These are phyloP conservation scores for Pseudomyrmex gracilis DNA, from an alignment of 1,140 invertebrate genomes.

Conservation along the genomic window DNA sequence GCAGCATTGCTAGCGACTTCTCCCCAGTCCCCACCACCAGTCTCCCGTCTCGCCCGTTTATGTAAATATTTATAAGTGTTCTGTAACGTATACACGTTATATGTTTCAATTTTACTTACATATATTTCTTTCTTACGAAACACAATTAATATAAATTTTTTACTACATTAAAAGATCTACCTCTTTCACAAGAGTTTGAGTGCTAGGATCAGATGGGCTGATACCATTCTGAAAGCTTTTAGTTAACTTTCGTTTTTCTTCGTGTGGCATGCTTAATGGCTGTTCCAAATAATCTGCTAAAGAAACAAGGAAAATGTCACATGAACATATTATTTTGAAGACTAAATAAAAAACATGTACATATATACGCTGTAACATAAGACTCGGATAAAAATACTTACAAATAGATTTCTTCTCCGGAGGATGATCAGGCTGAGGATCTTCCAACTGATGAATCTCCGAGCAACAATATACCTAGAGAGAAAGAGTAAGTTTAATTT, in stretches of 20 bases:
- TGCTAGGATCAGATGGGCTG: conserved; percentile 82
- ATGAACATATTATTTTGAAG: neutral
- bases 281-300: conserved; percentile 83
- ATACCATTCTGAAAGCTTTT: conserved; percentile 83
- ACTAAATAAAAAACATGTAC: neutral
- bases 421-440: conserved; percentile 80
- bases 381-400: conserved; percentile 67
- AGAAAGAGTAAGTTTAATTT: conserved; percentile 24
- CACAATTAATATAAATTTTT: neutral
- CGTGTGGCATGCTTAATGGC: conserved; percentile 78
- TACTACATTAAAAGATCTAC: conserved; percentile 62
- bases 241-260: conserved; percentile 81
- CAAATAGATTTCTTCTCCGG: conserved; percentile 82
- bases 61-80: conserved; percentile 82
- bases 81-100: conserved; percentile 38
- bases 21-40: conserved; percentile 79
- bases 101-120: neutral
- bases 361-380: neutral
- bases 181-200: conserved; percentile 83
- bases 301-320: conserved; percentile 36
- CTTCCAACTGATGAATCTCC: conserved; percentile 82
- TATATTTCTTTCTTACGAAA: neutral
- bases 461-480: conserved; percentile 80
- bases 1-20: conserved; percentile 83
- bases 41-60: conserved; percentile 79